A percentile compares a stretch with the other conserved stretches of the same genome.
Conservation (phyloP, 2,797 vertebrate species). For the Gorsachius magnificus region DNA sequence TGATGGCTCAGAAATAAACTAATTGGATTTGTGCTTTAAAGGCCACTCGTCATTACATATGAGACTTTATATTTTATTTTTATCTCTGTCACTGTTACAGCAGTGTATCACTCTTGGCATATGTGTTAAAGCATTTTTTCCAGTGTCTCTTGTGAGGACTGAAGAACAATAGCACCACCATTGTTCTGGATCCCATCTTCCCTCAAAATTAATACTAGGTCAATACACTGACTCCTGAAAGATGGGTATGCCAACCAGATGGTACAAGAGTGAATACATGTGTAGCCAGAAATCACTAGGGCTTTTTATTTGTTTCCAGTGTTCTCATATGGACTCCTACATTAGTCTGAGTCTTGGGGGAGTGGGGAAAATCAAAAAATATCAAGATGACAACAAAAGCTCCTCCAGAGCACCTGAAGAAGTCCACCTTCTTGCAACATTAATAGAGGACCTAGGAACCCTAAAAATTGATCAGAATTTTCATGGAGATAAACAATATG, state of each 20-base stretch:
- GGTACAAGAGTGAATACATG: neutral
- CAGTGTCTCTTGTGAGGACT: neutral
- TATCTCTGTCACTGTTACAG: neutral
- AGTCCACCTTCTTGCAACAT: neutral
- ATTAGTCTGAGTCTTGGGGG: neutral
- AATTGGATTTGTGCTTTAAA: neutral
- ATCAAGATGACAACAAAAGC: neutral
- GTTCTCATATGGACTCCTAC: neutral
- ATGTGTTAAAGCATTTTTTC: neutral
- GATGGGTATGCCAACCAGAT: neutral
- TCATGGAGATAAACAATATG: neutral
- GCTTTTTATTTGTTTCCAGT: neutral
- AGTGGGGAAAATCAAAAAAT: neutral
- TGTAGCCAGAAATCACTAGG: neutral
- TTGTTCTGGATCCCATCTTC: neutral
- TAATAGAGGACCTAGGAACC: neutral
- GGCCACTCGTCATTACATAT: neutral
- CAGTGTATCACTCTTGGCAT: neutral
- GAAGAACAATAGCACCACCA: neutral
- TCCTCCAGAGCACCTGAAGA: neutral
- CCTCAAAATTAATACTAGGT: neutral
- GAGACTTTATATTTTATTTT: neutral
- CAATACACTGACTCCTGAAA: neutral
- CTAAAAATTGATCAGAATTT: neutral
- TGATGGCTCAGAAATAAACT: neutral